Percentiles rank a stretch among this genome's conserved stretches.
Evolutionary conservation across 37 sponge, comb jelly and placozoan genomes (phyloP).

Genomic region (Geodia barretti): DNA sequence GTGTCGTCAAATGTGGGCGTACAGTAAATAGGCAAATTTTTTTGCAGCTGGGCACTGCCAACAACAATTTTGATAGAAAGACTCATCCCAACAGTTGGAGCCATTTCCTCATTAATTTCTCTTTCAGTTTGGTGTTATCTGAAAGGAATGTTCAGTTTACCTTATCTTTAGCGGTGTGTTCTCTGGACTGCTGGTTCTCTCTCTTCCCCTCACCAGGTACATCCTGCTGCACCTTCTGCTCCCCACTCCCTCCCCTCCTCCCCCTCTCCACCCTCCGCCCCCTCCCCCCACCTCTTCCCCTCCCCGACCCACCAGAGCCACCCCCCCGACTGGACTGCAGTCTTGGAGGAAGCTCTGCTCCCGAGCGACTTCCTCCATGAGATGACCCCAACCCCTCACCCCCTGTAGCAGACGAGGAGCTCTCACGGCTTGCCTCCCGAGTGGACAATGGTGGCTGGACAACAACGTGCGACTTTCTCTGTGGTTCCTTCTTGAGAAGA

Average conservation of each 20-base stretch:
- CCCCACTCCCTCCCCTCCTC: neutral
- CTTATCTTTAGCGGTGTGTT: neutral
- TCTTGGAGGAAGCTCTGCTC: neutral
- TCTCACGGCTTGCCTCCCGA: neutral
- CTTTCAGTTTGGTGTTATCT: neutral
- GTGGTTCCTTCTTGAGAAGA: too few species aligned
- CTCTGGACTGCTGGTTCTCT: slow-evolving; percentile 5
- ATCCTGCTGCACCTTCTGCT: neutral
- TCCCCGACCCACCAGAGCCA: neutral
- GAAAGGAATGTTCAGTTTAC: neutral
- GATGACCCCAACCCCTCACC: too few species aligned
- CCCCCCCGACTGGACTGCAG: neutral
- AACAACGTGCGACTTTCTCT: neutral
- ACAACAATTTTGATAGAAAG: neutral
- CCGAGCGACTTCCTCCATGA: too few species aligned
- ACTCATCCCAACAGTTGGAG: neutral
- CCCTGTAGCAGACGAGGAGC: slow-evolving; percentile 21
- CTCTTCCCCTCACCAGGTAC: neutral
- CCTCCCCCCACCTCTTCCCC: slow-evolving; percentile 5
- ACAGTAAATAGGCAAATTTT: neutral
- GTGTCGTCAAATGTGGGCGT: neutral
- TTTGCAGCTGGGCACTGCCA: neutral
- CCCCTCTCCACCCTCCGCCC: neutral
- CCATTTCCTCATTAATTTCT: neutral
- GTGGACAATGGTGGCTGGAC: neutral